Conservation (phyloP, 2,888 invertebrate species). For the Parapristionchus giblindavisi region DNA sequence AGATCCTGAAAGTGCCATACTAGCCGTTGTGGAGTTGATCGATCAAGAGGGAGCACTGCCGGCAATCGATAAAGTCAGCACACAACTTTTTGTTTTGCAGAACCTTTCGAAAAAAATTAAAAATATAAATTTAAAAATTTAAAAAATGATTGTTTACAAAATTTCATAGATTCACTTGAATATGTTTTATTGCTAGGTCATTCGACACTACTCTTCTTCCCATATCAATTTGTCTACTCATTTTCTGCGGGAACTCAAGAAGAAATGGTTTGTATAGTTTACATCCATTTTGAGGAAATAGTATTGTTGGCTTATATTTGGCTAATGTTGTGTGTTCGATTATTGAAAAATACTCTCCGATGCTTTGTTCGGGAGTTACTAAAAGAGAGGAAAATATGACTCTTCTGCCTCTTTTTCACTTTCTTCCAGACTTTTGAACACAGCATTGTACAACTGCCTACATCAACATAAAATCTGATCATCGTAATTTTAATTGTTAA, state of each 20-base stretch:
- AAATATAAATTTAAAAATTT: not conserved
- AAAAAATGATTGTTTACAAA: not conserved
- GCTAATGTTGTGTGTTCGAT: too few species aligned
- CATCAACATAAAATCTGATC: too few species aligned
- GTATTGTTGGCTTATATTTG: too few species aligned
- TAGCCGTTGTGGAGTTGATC: not conserved
- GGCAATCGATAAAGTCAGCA: conserved; percentile 14
- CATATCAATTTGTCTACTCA: conserved; percentile 7
- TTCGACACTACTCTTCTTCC: conserved; percentile 22
- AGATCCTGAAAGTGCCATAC: conserved; percentile 13
- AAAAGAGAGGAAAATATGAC: too few species aligned
- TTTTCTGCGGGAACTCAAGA: conserved; percentile 25
- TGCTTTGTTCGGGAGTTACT: too few species aligned
- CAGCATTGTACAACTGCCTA: too few species aligned
- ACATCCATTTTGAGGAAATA: not conserved
- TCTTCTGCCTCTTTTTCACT: too few species aligned
- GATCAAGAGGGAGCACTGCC: conserved; percentile 2
- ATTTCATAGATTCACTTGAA: not conserved
- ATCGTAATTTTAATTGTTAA: not conserved
- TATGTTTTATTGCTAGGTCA: not conserved
- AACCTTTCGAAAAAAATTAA: not conserved
- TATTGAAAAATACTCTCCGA: too few species aligned
- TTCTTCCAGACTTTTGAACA: too few species aligned
- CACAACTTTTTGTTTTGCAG: not conserved
- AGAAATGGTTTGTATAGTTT: conserved; percentile 17